Percentiles rank a stretch among this genome's conserved stretches.
phyloP scores from a whole-genome alignment of 2,113 vertebrate species.

The Coryphaenoides rupestris region DNA sequence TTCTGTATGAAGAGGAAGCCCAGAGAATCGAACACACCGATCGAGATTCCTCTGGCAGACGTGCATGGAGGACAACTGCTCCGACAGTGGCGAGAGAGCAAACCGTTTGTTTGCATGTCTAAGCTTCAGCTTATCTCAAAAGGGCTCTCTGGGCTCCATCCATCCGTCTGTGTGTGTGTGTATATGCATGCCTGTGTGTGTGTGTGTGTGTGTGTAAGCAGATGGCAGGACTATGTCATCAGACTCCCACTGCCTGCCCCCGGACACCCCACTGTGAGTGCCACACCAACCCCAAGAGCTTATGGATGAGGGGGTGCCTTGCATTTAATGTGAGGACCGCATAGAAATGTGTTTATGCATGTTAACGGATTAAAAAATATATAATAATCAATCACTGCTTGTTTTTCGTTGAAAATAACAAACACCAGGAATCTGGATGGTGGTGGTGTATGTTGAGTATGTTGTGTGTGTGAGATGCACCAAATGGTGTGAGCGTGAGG shows the following conservation, averaged over 20 bases:
- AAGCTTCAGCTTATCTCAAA: slow-evolving; percentile 52
- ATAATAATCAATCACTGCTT: slow-evolving; percentile 29
- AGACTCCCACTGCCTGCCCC: slow-evolving; percentile 16
- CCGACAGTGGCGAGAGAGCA: slow-evolving; percentile 34
- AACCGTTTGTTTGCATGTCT: slow-evolving; percentile 45
- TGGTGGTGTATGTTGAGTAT: slow-evolving; percentile 41
- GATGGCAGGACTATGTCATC: slow-evolving; percentile 37
- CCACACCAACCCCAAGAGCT: slow-evolving; percentile 19
- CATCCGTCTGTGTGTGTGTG: slow-evolving; percentile 31
- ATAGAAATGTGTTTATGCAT: slow-evolving; percentile 35
- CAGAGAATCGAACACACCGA: slow-evolving; percentile 30
- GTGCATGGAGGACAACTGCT: slow-evolving; percentile 41
- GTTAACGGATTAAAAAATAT: slow-evolving; percentile 48
- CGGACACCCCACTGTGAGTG: slow-evolving; percentile 43
- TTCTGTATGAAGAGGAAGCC: slow-evolving; percentile 11
- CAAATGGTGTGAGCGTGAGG: slow-evolving; percentile 65
- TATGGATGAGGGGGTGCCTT: slow-evolving; percentile 29
- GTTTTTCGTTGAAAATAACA: slow-evolving; percentile 18
- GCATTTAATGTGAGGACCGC: slow-evolving; percentile 41
- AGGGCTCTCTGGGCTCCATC: slow-evolving; percentile 37
- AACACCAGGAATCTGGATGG: slow-evolving; percentile 23
- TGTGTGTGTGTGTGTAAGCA: slow-evolving; percentile 17
- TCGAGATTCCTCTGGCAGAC: slow-evolving; percentile 40
- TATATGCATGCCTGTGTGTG: slow-evolving; percentile 31
- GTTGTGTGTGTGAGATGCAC: slow-evolving; percentile 64